These are phyloP conservation scores for Nemoura dubitans DNA, from an alignment of 2,888 invertebrate species.

Conservation along the genomic window DNA sequence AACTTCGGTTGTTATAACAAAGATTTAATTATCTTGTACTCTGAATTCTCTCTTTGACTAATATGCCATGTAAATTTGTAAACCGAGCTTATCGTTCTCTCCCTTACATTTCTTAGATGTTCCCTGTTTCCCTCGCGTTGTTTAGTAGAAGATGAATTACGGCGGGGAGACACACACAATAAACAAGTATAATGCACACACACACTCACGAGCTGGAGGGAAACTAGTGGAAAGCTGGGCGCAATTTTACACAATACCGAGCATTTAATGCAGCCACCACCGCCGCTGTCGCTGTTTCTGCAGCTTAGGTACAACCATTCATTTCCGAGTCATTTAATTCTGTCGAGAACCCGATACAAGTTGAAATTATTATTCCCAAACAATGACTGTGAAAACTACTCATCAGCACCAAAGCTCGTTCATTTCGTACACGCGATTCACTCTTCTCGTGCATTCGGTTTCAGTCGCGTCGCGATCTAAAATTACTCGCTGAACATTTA, in stretches of 20 bases:
- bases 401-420: constrained; percentile 1
- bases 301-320: constrained; percentile 26
- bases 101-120: neutral
- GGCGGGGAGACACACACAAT: constrained; percentile 21
- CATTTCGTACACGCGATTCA: neutral
- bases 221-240: constrained; percentile 19
- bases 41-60: constrained; percentile 28
- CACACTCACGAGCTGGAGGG: constrained; percentile 1
- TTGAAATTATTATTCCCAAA: constrained; percentile 15
- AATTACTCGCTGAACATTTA: neutral
- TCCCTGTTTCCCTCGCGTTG: constrained; percentile 13
- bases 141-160: constrained; percentile 30
- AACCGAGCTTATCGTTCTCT: constrained; percentile 29
- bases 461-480: neutral
- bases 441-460: neutral
- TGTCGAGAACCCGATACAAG: constrained; percentile 26
- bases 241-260: constrained; percentile 41
- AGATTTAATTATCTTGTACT: constrained; percentile 31
- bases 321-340: constrained; percentile 39
- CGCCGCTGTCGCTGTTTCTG: neutral
- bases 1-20: constrained; percentile 19
- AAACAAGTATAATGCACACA: constrained; percentile 20
- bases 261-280: constrained; percentile 26
- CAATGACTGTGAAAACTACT: constrained; percentile 29
- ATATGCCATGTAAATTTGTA: constrained; percentile 30